Conservation (phyloP, 1,140 invertebrate genomes). For the Anastatus disparis region DNA sequence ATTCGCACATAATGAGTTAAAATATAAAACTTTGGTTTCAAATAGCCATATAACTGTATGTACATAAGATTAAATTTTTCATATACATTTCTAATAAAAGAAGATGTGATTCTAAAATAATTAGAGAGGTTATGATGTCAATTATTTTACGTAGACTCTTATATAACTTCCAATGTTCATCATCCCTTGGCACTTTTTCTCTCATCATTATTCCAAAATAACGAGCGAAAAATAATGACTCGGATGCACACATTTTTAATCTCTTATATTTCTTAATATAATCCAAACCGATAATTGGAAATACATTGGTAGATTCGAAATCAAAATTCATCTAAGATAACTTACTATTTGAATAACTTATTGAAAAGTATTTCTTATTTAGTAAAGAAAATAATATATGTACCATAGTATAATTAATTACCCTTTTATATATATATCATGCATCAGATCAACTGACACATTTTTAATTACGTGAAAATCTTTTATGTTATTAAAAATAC, state of each 20-base stretch:
- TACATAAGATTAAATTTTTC: neutral
- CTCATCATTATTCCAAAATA: conserved; percentile 46
- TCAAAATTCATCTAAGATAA: conserved; percentile 18
- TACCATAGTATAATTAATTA: neutral
- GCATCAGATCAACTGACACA: conserved; percentile 16
- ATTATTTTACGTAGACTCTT: conserved; percentile 38
- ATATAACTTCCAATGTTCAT: conserved; percentile 43
- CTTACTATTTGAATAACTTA: conserved; percentile 6
- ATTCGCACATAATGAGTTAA: conserved; percentile 22
- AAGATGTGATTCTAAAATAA: conserved; percentile 1
- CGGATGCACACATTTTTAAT: conserved; percentile 43
- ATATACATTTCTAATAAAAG: conserved; percentile 24
- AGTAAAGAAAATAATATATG: neutral
- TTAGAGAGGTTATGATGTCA: conserved; percentile 33
- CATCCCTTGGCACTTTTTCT: conserved; percentile 41
- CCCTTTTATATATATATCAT: conserved; percentile 29
- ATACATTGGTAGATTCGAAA: conserved; percentile 10
- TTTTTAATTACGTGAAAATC: conserved; percentile 22
- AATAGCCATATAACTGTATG: conserved; percentile 19
- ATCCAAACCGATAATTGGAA: neutral
- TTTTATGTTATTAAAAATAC: conserved; percentile 14
- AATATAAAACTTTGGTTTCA: conserved; percentile 30
- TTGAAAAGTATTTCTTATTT: too few relatives aligned
- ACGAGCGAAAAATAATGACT: conserved; percentile 46
- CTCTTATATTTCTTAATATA: conserved; percentile 28